A percentile compares a stretch with the other conserved stretches of the same genome.
Evolutionary conservation across 2,797 vertebrate genomes (phyloP).

Genomic region (Intellagama lesueurii): DNA sequence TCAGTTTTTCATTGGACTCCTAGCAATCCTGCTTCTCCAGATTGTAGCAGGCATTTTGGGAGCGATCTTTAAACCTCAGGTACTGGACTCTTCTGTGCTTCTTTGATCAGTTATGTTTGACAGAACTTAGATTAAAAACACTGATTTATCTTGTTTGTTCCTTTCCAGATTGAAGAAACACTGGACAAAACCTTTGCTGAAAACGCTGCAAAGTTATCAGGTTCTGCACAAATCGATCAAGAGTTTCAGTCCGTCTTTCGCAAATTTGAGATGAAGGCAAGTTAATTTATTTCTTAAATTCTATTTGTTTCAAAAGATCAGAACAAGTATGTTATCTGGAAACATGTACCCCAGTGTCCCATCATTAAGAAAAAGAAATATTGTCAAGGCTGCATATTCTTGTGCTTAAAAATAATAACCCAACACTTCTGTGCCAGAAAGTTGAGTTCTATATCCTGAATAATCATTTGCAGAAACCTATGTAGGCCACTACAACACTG

Average conservation of each 20-base stretch:
- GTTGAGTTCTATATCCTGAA: not conserved
- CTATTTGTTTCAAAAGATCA: not conserved
- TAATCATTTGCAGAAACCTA: not conserved
- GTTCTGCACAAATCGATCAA: accelerated
- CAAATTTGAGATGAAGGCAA: conserved; percentile 71
- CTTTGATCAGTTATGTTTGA: conserved; percentile 14
- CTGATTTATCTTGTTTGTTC: conserved; percentile 39
- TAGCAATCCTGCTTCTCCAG: conserved; percentile 88
- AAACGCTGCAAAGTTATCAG: accelerated
- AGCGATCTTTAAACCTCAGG: conserved; percentile 75
- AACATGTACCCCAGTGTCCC: not conserved
- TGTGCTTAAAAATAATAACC: not conserved
- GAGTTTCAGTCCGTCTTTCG: conserved; percentile 24
- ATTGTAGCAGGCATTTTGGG: conserved; percentile 84
- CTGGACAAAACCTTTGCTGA: not conserved
- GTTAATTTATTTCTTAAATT: conserved; percentile 5
- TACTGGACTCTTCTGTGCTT: conserved; percentile 55
- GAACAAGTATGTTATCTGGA: not conserved
- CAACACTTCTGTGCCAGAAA: not conserved
- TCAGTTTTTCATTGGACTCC: conserved; percentile 89
- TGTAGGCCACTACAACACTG: not conserved
- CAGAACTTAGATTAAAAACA: not conserved
- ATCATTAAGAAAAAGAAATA: not conserved
- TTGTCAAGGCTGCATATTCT: not conserved
- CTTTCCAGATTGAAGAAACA: conserved; percentile 57